Evolutionary conservation across 2,113 vertebrate species (phyloP), one percentile per base, ranked within the genome.

Genomic region (Odontophorus gujanensis): DNA sequence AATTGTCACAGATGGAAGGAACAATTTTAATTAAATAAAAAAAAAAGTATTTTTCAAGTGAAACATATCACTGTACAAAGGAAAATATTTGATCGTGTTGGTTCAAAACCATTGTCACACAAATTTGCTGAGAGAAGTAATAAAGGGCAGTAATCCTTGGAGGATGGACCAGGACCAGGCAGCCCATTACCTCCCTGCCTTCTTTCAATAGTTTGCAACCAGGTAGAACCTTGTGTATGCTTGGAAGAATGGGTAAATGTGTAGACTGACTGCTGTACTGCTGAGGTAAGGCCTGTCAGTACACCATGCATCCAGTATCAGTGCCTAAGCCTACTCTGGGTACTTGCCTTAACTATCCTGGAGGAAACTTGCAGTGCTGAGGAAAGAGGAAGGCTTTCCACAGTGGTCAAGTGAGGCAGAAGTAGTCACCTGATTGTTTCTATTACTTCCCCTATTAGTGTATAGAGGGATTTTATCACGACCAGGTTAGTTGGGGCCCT

Each of bases 251-350:
- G 30, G 20, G 4, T 77, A 53, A 62, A 34, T 28, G 5, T 1
- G 2, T 68, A 25, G 62, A 66, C 1, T 71, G 80, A 8, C 8
- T 80, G 75, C 48, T 61, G 42, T 74, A 83, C 25, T 30, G 15
- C 10, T 6, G 30, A 72, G 81, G 61, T 24, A 75, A 57, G 5
- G 21, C 6, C 12, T 48, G 3, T 45, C 32, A 30, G 30, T n/a
- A 66, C 16, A 40, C 0, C 0, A 4, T 53, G 11, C 6, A 61
- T 53, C n/a, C 32, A 26, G 7, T 10, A 8, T 16, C 6, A 62
- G 13, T 66, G 19, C 21, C 59, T 40, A 32, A 5, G 69, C 17
- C 58, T 76, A 66, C 26, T 58, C 36, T 63, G 24, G 25, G 43
- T 47, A 22, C 8, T 14, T 16, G 19, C 10, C 7, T 7, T 71